Percentiles rank a stretch among this genome's conserved stretches.
These are phyloP conservation scores for Iphiclides podalirius DNA, from an alignment of 2,888 invertebrate species.

Conservation along the genomic window DNA sequence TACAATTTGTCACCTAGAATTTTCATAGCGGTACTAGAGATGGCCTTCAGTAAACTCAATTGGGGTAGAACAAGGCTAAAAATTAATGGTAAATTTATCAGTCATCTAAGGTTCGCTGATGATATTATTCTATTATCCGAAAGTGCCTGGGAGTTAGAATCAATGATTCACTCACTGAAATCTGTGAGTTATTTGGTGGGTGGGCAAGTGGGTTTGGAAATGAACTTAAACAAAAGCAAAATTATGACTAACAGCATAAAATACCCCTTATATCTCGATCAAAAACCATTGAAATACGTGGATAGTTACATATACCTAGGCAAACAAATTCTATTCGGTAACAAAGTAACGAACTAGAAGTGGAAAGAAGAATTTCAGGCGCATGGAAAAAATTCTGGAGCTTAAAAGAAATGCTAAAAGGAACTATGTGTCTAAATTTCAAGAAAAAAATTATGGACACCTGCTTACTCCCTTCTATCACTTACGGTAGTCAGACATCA, in stretches of 20 bases:
- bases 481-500: constrained; percentile 22
- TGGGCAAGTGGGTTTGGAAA: background rate
- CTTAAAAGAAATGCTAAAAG: background rate
- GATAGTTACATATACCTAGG: constrained; percentile 1
- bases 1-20: too few relatives aligned
- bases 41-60: too few relatives aligned
- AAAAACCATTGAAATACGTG: background rate
- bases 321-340: background rate
- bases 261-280: background rate
- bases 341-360: constrained; percentile 1
- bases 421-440: too few relatives aligned
- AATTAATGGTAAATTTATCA: constrained; percentile 28
- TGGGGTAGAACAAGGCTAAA: too few relatives aligned
- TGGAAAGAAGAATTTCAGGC: background rate
- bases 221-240: too few relatives aligned
- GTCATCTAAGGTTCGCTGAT: too few relatives aligned
- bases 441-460: constrained; percentile 20
- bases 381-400: background rate
- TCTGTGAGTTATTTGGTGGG: too few relatives aligned
- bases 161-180: too few relatives aligned
- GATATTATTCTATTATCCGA: background rate
- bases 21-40: too few relatives aligned
- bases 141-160: too few relatives aligned
- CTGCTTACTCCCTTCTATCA: constrained; percentile 21
- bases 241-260: too few relatives aligned